These are phyloP conservation scores for Pomacea canaliculata DNA, from an alignment of 2,888 invertebrate species.

Conservation along the genomic window DNA sequence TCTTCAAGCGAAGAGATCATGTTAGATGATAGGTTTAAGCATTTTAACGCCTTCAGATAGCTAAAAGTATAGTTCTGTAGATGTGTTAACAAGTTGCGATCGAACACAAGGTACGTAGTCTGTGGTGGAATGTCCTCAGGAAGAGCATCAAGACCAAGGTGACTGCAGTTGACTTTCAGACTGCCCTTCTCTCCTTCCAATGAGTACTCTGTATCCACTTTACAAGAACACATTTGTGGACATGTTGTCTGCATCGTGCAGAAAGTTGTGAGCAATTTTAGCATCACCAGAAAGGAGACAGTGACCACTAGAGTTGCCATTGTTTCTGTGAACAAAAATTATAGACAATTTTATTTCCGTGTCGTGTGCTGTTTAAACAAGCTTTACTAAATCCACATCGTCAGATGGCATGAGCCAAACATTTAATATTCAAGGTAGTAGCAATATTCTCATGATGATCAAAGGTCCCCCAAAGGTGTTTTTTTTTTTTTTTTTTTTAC, in stretches of 20 bases:
- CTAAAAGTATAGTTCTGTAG: conserved; percentile 1
- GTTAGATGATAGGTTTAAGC: neutral
- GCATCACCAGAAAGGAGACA: too few relatives aligned
- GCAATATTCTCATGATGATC: too few relatives aligned
- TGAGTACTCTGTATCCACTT: neutral
- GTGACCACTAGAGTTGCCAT: too few relatives aligned
- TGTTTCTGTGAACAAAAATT: too few relatives aligned
- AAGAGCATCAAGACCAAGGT: neutral
- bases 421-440: too few relatives aligned
- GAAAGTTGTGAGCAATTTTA: too few relatives aligned
- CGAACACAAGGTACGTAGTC: neutral
- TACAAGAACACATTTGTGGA: neutral
- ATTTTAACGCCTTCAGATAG: neutral
- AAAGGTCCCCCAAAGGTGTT: too few relatives aligned
- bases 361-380: too few relatives aligned
- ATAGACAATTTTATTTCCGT: too few relatives aligned
- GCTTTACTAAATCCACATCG: too few relatives aligned
- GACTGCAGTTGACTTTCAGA: neutral
- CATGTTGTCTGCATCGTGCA: neutral
- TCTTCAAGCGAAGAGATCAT: neutral
- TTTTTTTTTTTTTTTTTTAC: too few relatives aligned
- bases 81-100: neutral
- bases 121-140: neutral
- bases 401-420: too few relatives aligned
- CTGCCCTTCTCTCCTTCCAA: neutral